Conservation (phyloP, 2,113 vertebrate genomes). For the Abramis brama region DNA sequence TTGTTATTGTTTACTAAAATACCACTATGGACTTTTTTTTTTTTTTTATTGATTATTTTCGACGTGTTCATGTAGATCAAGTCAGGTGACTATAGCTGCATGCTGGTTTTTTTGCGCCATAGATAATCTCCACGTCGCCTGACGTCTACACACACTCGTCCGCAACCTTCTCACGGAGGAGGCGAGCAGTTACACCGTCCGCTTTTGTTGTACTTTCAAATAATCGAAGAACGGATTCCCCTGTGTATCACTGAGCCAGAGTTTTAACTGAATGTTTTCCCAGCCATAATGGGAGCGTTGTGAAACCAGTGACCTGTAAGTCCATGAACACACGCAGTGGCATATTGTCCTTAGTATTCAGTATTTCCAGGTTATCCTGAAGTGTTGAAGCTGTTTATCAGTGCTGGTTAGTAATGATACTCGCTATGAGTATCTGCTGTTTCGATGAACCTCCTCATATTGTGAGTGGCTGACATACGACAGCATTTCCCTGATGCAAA, state of each 20-base stretch:
- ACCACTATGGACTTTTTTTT: constrained; percentile 63
- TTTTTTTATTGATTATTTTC: constrained; percentile 48
- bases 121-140: constrained; percentile 4
- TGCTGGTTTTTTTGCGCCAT: constrained; percentile 46
- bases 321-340: background rate
- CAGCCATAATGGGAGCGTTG: background rate
- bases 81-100: constrained; percentile 46
- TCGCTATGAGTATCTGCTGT: background rate
- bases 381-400: constrained; percentile 25
- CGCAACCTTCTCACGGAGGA: background rate
- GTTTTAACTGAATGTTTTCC: constrained; percentile 29
- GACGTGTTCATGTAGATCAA: constrained; percentile 30
- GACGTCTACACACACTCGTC: background rate
- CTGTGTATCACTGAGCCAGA: constrained; percentile 42
- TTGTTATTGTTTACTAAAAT: constrained; percentile 70
- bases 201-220: background rate
- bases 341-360: constrained; percentile 21
- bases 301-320: background rate
- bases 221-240: background rate
- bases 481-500: background rate
- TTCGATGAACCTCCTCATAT: background rate
- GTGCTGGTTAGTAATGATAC: constrained; percentile 36
- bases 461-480: too few species aligned
- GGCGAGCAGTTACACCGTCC: background rate
- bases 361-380: constrained; percentile 14